phyloP scores from a whole-genome alignment of 2,888 invertebrate genomes.

The Beris chalybata region DNA sequence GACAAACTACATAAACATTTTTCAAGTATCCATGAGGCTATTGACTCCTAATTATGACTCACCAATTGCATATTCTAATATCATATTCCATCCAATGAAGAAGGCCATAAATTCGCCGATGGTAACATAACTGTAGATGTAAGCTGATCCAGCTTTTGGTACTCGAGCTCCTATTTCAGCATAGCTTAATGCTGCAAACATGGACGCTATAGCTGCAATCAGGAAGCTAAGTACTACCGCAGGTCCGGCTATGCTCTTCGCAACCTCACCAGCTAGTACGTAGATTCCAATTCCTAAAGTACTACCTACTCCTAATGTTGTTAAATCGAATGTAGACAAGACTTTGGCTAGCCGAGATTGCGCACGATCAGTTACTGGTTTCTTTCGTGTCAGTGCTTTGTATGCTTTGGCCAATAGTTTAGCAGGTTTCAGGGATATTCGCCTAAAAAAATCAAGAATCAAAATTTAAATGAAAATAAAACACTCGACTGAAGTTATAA shows the following conservation, averaged over 20 bases:
- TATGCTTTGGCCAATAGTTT: conserved; percentile 19
- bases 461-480: too few species aligned
- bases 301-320: conserved; percentile 78
- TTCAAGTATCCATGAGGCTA: too few species aligned
- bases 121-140: conserved; percentile 91
- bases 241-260: conserved; percentile 80
- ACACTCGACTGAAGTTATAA: too few species aligned
- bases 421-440: neutral
- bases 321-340: conserved; percentile 78
- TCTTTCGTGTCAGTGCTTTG: conserved; percentile 41
- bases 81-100: conserved; percentile 91
- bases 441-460: conserved; percentile 1
- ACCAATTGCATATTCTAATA: conserved; percentile 86
- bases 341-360: conserved; percentile 67
- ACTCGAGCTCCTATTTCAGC: conserved; percentile 90
- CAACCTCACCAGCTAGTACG: conserved; percentile 83
- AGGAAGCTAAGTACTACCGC: conserved; percentile 84
- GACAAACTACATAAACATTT: too few species aligned
- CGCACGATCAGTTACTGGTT: conserved; percentile 52
- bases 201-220: conserved; percentile 87
- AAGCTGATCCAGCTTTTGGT: conserved; percentile 89
- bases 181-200: conserved; percentile 86
- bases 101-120: conserved; percentile 91
- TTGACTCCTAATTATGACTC: conserved; percentile 42
- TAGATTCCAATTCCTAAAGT: conserved; percentile 90